Evolutionary conservation across 1,140 invertebrate genomes (phyloP), one percentile per base, ranked within the genome.

Genomic region (Drosophila gunungcola): DNA sequence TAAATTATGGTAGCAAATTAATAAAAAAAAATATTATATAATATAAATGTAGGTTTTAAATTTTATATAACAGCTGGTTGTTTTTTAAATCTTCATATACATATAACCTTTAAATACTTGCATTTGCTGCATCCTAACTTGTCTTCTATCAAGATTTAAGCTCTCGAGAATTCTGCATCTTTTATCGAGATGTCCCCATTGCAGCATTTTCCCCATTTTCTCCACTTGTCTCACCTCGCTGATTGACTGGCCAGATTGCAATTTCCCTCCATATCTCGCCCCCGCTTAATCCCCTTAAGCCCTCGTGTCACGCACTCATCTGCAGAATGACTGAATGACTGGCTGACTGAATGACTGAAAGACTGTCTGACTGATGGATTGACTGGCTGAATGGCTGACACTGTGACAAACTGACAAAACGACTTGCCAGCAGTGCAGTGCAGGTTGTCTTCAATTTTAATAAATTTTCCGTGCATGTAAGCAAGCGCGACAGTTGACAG

Each of bases 401-500:
- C 27, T 10, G n/a, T 64, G 34, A 57, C 67, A 64, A 55, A 43
- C 34, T 76, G 79, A 73, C 53, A 61, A 53, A 43, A 42, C 76
- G 64, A 32, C 29, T 32, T 32, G 62, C 67, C 68, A 57, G 39
- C 34, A 52, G 68, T 52, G 52, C 43, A 70, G 13, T 65, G 73
- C 69, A 63, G 79, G 83, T 64, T 88, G 83, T 88, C 62, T 88
- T 86, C 83, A 69, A 73, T 82, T 88, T 88, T 83, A 86, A 86
- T 86, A 88, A 88, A 83, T 86, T 82, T 82, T 51, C 75, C 79
- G 9, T 68, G 55, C 79, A 88, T 86, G 79, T 74, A 78, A 78
- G 82, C 79, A 73, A 78, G 83, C 64, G 83, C 83, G 79, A 88
- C 83, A 86, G 78, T 82, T 86, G 82, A 83, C 82, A 88, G 80